phyloP scores from a whole-genome alignment of 2,888 invertebrate species.

The Ditula angustiorana region DNA sequence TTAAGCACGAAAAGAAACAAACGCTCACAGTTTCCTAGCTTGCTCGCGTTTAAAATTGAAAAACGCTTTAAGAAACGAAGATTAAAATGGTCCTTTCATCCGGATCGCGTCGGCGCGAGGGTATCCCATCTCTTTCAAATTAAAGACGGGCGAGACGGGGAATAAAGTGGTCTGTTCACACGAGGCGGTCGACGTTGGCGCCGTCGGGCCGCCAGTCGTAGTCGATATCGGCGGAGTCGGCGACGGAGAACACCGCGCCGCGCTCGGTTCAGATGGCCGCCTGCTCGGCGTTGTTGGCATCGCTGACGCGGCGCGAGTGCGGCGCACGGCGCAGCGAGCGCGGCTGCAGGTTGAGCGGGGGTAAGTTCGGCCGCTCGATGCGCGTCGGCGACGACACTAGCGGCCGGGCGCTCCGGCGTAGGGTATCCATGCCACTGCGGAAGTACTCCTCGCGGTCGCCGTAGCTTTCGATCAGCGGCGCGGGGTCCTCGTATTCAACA shows the following conservation, averaged over 20 bases:
- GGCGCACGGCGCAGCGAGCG: constrained; percentile 81
- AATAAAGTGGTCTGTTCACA: constrained; percentile 53
- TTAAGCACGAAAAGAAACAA: not conserved
- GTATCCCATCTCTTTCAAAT: not conserved
- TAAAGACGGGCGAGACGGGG: not conserved
- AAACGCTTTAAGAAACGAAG: constrained; percentile 8
- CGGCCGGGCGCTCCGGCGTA: constrained; percentile 85
- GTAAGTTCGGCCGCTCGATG: constrained; percentile 93
- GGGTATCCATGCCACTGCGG: constrained; percentile 75
- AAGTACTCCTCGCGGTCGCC: constrained; percentile 83
- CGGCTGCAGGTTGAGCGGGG: constrained; percentile 89
- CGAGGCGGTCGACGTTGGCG: constrained; percentile 76
- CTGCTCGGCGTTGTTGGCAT: constrained; percentile 77
- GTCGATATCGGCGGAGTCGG: constrained; percentile 77
- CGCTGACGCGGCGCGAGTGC: constrained; percentile 80
- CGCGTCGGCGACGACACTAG: constrained; percentile 92
- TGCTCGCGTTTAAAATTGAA: constrained; percentile 13
- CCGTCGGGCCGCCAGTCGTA: constrained; percentile 75
- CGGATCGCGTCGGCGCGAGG: not conserved
- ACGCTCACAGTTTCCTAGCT: constrained; percentile 7
- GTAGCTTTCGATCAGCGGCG: constrained; percentile 90
- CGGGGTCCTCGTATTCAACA: constrained; percentile 93
- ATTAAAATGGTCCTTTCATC: constrained; percentile 8
- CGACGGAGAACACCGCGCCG: constrained; percentile 84
- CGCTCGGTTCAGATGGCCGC: constrained; percentile 83